Percentiles rank a stretch among this genome's conserved stretches.
phyloP scores from a whole-genome alignment of 2,113 vertebrate genomes.

The Thryonomys swinderianus region DNA sequence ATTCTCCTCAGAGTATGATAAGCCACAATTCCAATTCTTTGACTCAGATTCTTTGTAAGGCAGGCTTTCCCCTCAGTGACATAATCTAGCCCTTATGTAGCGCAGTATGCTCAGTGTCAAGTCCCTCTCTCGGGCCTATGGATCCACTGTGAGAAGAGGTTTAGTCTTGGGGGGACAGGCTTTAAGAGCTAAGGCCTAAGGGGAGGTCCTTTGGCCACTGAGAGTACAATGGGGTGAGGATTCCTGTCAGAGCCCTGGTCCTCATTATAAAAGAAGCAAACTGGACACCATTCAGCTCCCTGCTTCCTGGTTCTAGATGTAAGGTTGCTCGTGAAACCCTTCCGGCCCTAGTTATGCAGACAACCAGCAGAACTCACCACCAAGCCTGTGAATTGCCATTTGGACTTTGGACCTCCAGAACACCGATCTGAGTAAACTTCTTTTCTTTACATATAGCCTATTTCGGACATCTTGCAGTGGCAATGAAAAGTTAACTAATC shows the following conservation, averaged over 20 bases:
- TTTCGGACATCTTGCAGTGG: neutral
- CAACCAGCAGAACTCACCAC: too few relatives aligned
- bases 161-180: neutral
- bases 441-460: neutral
- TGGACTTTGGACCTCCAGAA: neutral
- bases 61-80: too few relatives aligned
- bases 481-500: neutral
- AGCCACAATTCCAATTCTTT: neutral
- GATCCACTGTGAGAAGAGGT: neutral
- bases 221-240: neutral
- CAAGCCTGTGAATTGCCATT: neutral
- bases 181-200: neutral
- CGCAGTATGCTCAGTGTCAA: fast-evolving
- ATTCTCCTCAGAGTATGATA: neutral
- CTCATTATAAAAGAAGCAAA: neutral
- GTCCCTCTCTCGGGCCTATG: neutral
- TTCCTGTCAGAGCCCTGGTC: neutral
- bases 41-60: neutral
- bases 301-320: neutral
- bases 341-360: too few relatives aligned
- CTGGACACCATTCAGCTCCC: too few relatives aligned
- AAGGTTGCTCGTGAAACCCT: too few relatives aligned
- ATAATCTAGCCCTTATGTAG: neutral
- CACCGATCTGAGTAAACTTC: neutral
- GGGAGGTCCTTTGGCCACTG: too few relatives aligned